Percentiles rank a stretch among this genome's conserved stretches.
Evolutionary conservation across 2,113 vertebrate species (phyloP).

Genomic region (Syngnathus scovelli): DNA sequence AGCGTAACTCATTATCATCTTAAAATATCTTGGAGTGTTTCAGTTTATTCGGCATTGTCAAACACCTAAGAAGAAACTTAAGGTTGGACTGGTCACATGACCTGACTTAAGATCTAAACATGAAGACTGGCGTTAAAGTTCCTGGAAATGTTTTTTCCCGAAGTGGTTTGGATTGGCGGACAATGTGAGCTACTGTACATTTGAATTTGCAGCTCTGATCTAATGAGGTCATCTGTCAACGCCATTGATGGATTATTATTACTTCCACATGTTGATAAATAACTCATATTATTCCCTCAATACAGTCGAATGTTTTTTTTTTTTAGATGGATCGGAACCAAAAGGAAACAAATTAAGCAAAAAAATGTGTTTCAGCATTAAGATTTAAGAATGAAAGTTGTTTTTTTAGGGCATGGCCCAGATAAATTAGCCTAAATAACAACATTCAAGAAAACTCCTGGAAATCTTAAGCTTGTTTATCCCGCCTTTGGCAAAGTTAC

Average conservation of each 20-base stretch:
- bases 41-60: neutral
- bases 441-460: slow-evolving; percentile 41
- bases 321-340: no score
- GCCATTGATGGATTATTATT: no score
- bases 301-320: neutral
- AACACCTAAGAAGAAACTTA: neutral
- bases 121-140: neutral
- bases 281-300: no score
- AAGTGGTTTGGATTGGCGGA: neutral
- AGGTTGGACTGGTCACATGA: neutral
- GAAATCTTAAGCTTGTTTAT: slow-evolving; percentile 52
- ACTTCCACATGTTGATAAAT: no score
- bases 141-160: neutral
- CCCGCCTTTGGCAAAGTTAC: slow-evolving; percentile 43
- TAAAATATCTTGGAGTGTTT: neutral
- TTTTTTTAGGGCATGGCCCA: slow-evolving; percentile 22
- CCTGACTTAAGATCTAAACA: neutral
- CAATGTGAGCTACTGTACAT: neutral
- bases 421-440: slow-evolving; percentile 33
- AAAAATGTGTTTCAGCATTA: neutral
- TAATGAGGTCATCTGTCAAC: neutral
- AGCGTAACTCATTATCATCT: neutral
- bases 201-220: neutral
- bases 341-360: no score
- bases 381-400: slow-evolving; percentile 12